These are phyloP conservation scores for Drosophila pegasa DNA, from an alignment of 2,888 invertebrate species.

Conservation along the genomic window DNA sequence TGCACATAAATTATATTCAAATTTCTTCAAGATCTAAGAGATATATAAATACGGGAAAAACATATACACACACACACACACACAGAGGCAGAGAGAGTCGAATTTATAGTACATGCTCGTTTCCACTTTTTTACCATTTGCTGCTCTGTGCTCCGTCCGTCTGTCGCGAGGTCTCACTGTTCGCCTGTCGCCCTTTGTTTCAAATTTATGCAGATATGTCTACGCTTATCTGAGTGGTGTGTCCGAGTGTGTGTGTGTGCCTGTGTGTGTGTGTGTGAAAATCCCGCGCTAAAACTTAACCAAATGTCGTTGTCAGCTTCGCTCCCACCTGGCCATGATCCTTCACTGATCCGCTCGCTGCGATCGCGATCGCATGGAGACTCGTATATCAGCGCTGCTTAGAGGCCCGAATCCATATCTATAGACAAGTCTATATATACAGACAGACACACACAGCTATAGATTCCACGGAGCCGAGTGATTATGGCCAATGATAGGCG, in stretches of 20 bases:
- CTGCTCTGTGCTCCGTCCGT: slow-evolving; percentile 32
- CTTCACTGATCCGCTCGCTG: slow-evolving; percentile 35
- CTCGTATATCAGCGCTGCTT: slow-evolving; percentile 18
- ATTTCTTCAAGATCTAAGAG: slow-evolving; percentile 78
- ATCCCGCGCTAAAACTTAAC: slow-evolving; percentile 50
- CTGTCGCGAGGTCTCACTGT: slow-evolving; percentile 10
- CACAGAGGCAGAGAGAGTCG: slow-evolving; percentile 5
- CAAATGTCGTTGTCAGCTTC: slow-evolving; percentile 29
- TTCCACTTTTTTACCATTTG: slow-evolving; percentile 58
- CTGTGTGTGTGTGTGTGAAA: slow-evolving; percentile 28
- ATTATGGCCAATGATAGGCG: slow-evolving; percentile 17
- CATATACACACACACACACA: slow-evolving; percentile 40
- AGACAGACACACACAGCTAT: no score
- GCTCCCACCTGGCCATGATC: slow-evolving; percentile 41
- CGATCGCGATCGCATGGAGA: slow-evolving; percentile 17
- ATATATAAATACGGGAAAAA: slow-evolving; percentile 75
- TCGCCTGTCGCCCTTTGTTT: slow-evolving; percentile 44
- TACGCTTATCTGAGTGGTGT: slow-evolving; percentile 19
- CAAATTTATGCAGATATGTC: slow-evolving; percentile 70
- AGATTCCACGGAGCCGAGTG: slow-evolving; percentile 21
- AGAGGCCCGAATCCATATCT: neutral
- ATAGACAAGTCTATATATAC: neutral
- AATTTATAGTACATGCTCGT: slow-evolving; percentile 53
- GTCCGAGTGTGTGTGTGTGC: slow-evolving; percentile 6
- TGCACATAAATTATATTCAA: slow-evolving; percentile 83